Conservation (phyloP, 1,140 invertebrate species). For the Solenopsis fugax region DNA sequence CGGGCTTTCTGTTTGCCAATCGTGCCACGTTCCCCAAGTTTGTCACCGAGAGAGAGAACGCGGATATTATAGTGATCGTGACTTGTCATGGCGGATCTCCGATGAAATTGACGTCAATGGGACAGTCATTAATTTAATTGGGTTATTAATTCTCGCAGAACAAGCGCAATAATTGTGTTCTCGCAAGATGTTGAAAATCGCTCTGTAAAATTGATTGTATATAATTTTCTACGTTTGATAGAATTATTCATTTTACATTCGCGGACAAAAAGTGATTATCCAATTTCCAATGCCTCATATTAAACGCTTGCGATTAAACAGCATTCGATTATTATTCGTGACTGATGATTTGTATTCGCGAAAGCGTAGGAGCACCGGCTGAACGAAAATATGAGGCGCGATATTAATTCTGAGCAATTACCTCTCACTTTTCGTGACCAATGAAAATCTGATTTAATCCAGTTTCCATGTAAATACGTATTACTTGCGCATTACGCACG, state of each 20-base stretch:
- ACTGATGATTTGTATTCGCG: constrained; percentile 48
- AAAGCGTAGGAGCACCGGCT: constrained; percentile 4
- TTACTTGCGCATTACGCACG: constrained; percentile 59
- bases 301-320: constrained; percentile 21
- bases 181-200: constrained; percentile 1
- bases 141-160: background rate
- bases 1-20: constrained; percentile 60
- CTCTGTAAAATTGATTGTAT: background rate
- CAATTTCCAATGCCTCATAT: background rate
- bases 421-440: constrained; percentile 62
- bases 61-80: constrained; percentile 30
- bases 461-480: constrained; percentile 64
- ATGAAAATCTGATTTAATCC: constrained; percentile 57
- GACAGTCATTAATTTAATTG: constrained; percentile 9
- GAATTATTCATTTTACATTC: constrained; percentile 7
- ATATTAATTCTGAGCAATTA: constrained; percentile 71
- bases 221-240: background rate
- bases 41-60: constrained; percentile 45
- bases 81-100: constrained; percentile 10
- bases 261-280: constrained; percentile 55
- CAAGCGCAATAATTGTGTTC: background rate
- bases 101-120: constrained; percentile 10
- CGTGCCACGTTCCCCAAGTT: constrained; percentile 31
- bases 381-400: constrained; percentile 56
- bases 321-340: constrained; percentile 29